Evolutionary conservation across 2,113 vertebrate genomes (phyloP).

Genomic region (Antigone vipio): DNA sequence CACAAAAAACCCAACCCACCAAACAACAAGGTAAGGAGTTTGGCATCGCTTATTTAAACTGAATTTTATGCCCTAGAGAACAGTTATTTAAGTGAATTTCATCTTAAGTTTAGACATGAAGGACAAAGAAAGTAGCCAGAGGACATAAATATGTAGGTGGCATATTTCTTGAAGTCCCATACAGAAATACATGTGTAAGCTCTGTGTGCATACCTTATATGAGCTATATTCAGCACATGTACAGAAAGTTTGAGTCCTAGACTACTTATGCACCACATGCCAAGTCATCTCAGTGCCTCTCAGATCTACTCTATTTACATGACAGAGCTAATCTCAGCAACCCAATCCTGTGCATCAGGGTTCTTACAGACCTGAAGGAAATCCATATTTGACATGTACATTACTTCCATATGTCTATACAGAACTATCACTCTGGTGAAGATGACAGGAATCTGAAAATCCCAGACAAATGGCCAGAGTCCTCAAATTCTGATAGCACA

Average conservation of each 20-base stretch:
- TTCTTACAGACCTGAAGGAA: neutral
- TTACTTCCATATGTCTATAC: neutral
- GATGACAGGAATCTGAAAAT: neutral
- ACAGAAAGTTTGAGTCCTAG: neutral
- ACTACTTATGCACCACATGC: neutral
- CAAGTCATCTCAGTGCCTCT: neutral
- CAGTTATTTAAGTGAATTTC: neutral
- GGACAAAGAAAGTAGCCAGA: neutral
- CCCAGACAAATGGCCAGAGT: neutral
- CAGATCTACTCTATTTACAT: neutral
- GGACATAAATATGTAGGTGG: neutral
- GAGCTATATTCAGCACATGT: neutral
- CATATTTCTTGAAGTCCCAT: neutral
- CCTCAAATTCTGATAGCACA: neutral
- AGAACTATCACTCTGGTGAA: neutral
- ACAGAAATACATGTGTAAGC: neutral
- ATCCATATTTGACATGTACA: neutral
- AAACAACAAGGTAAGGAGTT: neutral
- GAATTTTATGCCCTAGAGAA: neutral
- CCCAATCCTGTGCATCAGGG: neutral
- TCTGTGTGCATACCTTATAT: neutral
- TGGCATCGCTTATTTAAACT: neutral
- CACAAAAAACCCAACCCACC: too few relatives aligned
- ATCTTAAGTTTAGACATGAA: neutral
- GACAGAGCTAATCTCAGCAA: neutral